Evolutionary conservation across 2,113 vertebrate genomes (phyloP).

Genomic region (Acrocephalus arundinaceus): DNA sequence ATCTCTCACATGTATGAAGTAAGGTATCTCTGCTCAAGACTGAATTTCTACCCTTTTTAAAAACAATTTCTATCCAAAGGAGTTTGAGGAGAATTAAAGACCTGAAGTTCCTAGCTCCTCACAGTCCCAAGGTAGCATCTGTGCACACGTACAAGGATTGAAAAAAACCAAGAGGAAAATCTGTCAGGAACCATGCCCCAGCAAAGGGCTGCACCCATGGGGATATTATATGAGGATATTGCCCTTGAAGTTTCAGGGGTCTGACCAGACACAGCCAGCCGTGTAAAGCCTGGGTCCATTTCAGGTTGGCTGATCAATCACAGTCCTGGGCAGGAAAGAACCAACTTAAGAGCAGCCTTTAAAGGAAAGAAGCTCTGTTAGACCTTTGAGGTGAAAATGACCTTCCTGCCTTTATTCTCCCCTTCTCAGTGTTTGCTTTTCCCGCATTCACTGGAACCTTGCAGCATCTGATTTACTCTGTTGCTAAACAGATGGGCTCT

Average conservation of each 20-base stretch:
- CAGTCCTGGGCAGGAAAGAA: background rate
- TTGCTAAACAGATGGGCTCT: conserved; percentile 49
- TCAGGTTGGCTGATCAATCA: background rate
- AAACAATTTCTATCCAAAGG: background rate
- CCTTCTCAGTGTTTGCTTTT: background rate
- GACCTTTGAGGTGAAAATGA: background rate
- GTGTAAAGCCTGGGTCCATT: background rate
- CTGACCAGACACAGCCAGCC: background rate
- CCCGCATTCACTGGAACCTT: background rate
- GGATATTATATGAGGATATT: too few species aligned
- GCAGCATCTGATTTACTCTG: conserved; percentile 12
- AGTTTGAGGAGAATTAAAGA: background rate
- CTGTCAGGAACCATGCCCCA: background rate
- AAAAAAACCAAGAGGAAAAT: background rate
- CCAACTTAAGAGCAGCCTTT: background rate
- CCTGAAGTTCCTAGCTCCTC: background rate
- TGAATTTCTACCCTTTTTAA: background rate
- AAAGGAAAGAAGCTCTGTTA: background rate
- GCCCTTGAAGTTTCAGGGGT: background rate
- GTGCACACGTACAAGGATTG: background rate
- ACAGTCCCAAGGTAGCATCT: fast-evolving
- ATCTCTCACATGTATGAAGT: fast-evolving
- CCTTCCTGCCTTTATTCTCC: background rate
- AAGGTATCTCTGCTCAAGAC: background rate
- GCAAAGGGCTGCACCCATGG: fast-evolving